Evolutionary conservation across 2,888 invertebrate species (phyloP), one percentile per base, ranked within the genome.

Genomic region (Criorhina ranunculi): DNA sequence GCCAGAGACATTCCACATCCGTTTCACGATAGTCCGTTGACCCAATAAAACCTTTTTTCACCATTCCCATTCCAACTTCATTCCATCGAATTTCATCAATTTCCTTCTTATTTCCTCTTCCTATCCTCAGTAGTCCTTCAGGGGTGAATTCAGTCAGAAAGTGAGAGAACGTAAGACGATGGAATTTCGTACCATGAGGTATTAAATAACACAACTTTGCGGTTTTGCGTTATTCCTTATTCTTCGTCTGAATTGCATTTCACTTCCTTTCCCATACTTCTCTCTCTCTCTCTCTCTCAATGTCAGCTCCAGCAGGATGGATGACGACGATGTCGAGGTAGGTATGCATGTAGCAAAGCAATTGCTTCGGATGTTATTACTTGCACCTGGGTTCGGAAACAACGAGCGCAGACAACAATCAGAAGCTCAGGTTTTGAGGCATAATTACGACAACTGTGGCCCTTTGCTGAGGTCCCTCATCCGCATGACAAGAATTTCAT

Each of bases 361-460:
- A 85, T 85, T 85, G 85, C 83, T 83, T 85, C 75, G 49, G 59
- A 55, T 85, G 85, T 85, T 78, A 73, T 83, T 78, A 78, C 78
- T 60, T 66, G 79, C 85, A 85, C 85, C 80, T 80, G 85, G 85
- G 66, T 59, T 66, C 53, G 37, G 83, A 35, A 79, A 67, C 51
- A 76, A 49, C 69, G 9, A 57, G 19, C 40, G 42, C 64, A 67
- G 82, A 83, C 76, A 70, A 83, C 73, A 83, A 79, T 78, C 78
- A 78, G 67, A 78, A 83, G 73, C 73, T 69, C 70, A 76, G 59
- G 76, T 76, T 64, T 53, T 53, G 53, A 66, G 49, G 85, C 76
- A 85, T 85, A 85, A 85, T 85, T 85, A 85, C 79, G 85, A 75
- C 79, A 79, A 79, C 85, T 85, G 79, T 69, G 69, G 79, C 75